Evolutionary conservation across 1,140 invertebrate species (phyloP).

Genomic region (Semibalanus balanoides): DNA sequence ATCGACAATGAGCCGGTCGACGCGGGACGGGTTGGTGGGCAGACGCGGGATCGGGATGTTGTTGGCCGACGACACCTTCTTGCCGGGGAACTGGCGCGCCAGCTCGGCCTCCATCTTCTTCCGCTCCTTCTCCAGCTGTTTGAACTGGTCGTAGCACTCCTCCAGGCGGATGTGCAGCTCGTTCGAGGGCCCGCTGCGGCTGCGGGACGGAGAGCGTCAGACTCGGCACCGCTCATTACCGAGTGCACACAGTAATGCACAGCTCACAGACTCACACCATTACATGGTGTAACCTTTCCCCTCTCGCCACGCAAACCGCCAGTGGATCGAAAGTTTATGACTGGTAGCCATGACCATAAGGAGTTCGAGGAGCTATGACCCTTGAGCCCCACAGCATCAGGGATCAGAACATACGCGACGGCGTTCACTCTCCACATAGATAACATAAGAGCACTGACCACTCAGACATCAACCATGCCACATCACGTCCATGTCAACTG

Average conservation of each 20-base stretch:
- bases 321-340: too few species aligned
- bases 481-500: too few species aligned
- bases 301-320: too few species aligned
- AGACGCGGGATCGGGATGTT: constrained; percentile 62
- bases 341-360: too few species aligned
- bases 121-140: constrained; percentile 61
- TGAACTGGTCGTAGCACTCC: constrained; percentile 67
- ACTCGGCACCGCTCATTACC: too few species aligned
- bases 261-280: not conserved
- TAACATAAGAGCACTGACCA: too few species aligned
- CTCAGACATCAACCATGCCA: too few species aligned
- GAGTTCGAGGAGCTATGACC: too few species aligned
- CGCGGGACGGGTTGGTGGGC: constrained; percentile 61
- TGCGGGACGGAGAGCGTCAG: constrained; percentile 4
- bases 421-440: too few species aligned
- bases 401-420: too few species aligned
- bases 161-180: constrained; percentile 41
- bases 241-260: not conserved
- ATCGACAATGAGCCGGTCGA: constrained; percentile 68
- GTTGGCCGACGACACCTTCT: constrained; percentile 65
- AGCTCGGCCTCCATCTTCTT: constrained; percentile 73
- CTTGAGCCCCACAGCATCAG: too few species aligned
- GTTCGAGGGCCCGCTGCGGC: constrained; percentile 17
- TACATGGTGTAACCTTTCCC: too few species aligned
- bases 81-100: constrained; percentile 60